A percentile compares a stretch with the other conserved stretches of the same genome.
phyloP scores from a whole-genome alignment of 2,797 vertebrate species.

The Enteromius afrohamiltoni region DNA sequence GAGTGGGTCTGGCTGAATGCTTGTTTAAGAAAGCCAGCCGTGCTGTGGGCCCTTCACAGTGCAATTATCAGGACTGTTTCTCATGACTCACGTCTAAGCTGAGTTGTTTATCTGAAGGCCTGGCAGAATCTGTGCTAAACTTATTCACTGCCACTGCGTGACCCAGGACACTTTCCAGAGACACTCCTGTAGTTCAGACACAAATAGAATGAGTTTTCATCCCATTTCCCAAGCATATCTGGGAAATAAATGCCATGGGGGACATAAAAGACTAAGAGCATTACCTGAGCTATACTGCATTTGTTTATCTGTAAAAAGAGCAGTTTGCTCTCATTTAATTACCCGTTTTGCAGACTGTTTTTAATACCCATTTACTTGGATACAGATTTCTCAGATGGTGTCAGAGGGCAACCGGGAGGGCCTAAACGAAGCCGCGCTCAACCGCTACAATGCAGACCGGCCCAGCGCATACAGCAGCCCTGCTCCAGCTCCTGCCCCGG shows the following conservation, averaged over 20 bases:
- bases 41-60: conserved; percentile 7
- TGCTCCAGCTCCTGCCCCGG: conserved; percentile 75
- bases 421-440: conserved; percentile 85
- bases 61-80: conserved; percentile 40
- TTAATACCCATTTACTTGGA: conserved; percentile 2
- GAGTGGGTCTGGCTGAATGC: conserved; percentile 39
- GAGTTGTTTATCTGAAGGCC: conserved; percentile 35
- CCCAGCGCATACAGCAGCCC: conserved; percentile 75
- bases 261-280: conserved; percentile 19
- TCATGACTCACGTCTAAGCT: conserved; percentile 43
- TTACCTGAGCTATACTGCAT: conserved; percentile 1
- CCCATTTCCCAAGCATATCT: not conserved
- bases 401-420: conserved; percentile 86
- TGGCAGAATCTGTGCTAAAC: conserved; percentile 38
- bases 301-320: not conserved
- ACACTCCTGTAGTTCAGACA: not conserved
- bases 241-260: not conserved
- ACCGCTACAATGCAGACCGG: conserved; percentile 89
- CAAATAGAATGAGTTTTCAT: conserved; percentile 4
- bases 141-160: conserved; percentile 22
- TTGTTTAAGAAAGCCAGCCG: conserved; percentile 34
- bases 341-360: not conserved
- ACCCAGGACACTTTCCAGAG: conserved; percentile 27
- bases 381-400: conserved; percentile 91
- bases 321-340: not conserved